phyloP scores from a whole-genome alignment of 2,888 invertebrate species.

The Melanchra persicariae region DNA sequence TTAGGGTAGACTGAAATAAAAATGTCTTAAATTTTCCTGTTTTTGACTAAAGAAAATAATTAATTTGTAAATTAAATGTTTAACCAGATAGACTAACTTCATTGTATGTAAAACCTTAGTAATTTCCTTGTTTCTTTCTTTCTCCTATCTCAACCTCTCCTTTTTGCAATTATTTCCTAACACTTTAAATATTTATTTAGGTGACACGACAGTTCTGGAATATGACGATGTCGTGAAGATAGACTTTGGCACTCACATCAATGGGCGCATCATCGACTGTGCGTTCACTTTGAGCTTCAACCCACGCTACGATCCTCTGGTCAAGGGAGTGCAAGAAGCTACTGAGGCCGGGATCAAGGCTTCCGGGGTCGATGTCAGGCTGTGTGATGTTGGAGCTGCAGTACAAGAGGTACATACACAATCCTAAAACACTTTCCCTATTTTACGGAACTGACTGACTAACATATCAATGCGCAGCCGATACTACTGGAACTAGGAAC shows the following conservation, averaged over 20 bases:
- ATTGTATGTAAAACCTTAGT: not conserved
- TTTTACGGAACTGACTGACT: too few relatives aligned
- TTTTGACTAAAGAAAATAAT: not conserved
- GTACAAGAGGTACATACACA: conserved; percentile 94
- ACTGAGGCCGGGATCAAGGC: conserved; percentile 99
- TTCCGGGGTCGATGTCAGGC: conserved; percentile 98
- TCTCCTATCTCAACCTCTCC: not conserved
- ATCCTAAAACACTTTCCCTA: not conserved
- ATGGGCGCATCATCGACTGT: conserved; percentile 99
- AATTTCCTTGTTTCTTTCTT: not conserved
- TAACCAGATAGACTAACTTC: not conserved
- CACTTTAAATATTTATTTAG: conserved; percentile 66
- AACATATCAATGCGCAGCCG: too few relatives aligned
- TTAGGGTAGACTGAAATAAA: not conserved
- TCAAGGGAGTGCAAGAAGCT: conserved; percentile 99
- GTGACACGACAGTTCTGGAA: conserved; percentile 97
- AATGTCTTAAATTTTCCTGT: too few relatives aligned
- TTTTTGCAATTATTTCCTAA: conserved; percentile 14
- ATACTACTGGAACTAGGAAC: too few relatives aligned
- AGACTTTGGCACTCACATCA: conserved; percentile 99
- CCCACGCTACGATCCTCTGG: conserved; percentile 97
- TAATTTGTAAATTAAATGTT: not conserved
- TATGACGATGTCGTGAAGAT: conserved; percentile 99
- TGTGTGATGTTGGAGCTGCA: conserved; percentile 98
- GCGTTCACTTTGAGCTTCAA: conserved; percentile 99